Evolutionary conservation across 2,888 invertebrate genomes (phyloP).

Genomic region (Pseudanteris insignis): DNA sequence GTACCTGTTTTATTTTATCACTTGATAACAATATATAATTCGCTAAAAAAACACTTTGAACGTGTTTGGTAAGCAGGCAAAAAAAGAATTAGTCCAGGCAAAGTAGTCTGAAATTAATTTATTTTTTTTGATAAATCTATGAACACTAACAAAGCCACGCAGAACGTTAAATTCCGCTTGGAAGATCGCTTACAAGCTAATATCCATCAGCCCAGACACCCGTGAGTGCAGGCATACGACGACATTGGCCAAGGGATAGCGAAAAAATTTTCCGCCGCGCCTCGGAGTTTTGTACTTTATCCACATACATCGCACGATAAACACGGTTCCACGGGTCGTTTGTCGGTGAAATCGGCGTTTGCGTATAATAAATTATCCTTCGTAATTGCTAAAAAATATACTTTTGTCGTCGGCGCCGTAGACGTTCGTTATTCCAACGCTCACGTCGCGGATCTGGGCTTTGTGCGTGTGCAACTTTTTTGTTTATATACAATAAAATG

Average conservation of each 20-base stretch:
- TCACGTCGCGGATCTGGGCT: constrained; percentile 39
- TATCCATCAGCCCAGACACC: constrained; percentile 56
- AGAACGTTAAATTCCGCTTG: constrained; percentile 54
- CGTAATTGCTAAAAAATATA: constrained; percentile 31
- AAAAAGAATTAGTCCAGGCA: too few species aligned
- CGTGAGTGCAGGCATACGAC: constrained; percentile 33
- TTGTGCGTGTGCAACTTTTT: constrained; percentile 42
- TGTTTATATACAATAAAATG: constrained; percentile 43
- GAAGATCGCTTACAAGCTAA: constrained; percentile 58
- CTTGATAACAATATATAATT: too few species aligned
- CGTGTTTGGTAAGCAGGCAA: too few species aligned
- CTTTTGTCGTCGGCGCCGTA: constrained; percentile 22
- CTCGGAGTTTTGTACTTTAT: constrained; percentile 42
- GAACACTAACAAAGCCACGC: constrained; percentile 65
- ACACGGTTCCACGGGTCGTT: constrained; percentile 28
- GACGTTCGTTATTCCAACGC: too few species aligned
- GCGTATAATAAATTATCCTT: constrained; percentile 41
- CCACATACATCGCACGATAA: constrained; percentile 22
- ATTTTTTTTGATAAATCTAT: constrained; percentile 62
- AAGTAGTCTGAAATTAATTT: constrained; percentile 58
- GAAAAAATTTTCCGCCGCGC: constrained; percentile 10
- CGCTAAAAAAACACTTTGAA: too few species aligned
- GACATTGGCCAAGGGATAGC: constrained; percentile 25
- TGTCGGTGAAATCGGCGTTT: constrained; percentile 28
- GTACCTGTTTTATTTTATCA: too few species aligned